These are phyloP conservation scores for Centroberyx gerrardi DNA, from an alignment of 2,797 vertebrate species.

Conservation along the genomic window DNA sequence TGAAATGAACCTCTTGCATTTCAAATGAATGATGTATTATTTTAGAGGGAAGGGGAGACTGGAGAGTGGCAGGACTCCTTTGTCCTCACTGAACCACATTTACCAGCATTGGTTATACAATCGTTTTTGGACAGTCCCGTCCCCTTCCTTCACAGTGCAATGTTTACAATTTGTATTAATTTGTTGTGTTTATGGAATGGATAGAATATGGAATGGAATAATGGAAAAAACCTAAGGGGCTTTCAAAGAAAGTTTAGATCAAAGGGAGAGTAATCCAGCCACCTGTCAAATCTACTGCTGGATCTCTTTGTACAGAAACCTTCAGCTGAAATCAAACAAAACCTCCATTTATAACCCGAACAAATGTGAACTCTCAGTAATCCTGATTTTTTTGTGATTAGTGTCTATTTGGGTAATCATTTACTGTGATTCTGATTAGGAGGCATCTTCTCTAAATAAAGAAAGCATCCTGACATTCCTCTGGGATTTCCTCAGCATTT, in stretches of 20 bases:
- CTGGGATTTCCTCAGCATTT: constrained; percentile 20
- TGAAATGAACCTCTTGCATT: constrained; percentile 53
- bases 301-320: not conserved
- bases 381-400: not conserved
- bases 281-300: too few species aligned
- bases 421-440: too few species aligned
- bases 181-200: too few species aligned
- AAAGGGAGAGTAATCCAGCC: too few species aligned
- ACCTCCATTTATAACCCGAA: not conserved
- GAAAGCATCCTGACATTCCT: not conserved
- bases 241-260: too few species aligned
- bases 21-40: constrained; percentile 62
- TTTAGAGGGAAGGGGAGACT: constrained; percentile 38
- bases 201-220: too few species aligned
- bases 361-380: constrained; percentile 6
- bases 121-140: not conserved
- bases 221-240: too few species aligned
- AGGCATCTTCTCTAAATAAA: constrained; percentile 2
- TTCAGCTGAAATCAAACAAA: not conserved
- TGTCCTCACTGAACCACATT: constrained; percentile 34
- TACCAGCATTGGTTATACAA: constrained; percentile 34
- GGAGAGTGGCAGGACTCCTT: constrained; percentile 29
- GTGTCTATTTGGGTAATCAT: not conserved
- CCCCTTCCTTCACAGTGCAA: not conserved
- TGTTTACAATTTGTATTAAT: not conserved